Conservation (phyloP, 2,797 vertebrate species). For the Macropodus opercularis region DNA sequence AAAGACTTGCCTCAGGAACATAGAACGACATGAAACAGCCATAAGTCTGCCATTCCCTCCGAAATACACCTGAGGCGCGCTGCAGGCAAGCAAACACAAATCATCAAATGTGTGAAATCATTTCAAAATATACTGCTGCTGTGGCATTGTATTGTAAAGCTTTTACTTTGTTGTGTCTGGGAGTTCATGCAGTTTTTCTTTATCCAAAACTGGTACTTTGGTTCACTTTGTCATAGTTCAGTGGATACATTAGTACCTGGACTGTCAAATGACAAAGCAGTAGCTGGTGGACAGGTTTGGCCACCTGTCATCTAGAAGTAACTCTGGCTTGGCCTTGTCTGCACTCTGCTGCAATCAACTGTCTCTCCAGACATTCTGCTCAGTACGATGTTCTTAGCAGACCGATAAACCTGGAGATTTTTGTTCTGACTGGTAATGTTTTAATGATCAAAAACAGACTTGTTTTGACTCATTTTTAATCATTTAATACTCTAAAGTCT, state of each 20-base stretch:
- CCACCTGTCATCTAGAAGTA: neutral
- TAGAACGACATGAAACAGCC: conserved; percentile 55
- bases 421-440: too few species aligned
- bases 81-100: conserved; percentile 50
- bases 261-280: neutral
- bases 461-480: too few species aligned
- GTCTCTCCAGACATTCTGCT: neutral
- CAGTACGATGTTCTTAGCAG: neutral
- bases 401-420: neutral
- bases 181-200: conserved; percentile 20
- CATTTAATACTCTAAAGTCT: too few species aligned
- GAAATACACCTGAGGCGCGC: conserved; percentile 50
- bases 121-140: conserved; percentile 29
- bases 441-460: too few species aligned
- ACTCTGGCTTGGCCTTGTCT: neutral
- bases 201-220: conserved; percentile 16
- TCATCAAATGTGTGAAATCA: conserved; percentile 48
- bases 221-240: conserved; percentile 4
- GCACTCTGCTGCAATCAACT: conserved; percentile 20
- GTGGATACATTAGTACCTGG: conserved; percentile 6
- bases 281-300: conserved; percentile 7
- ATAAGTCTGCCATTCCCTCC: conserved; percentile 41
- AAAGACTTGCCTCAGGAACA: conserved; percentile 61
- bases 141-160: conserved; percentile 14
- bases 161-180: conserved; percentile 18